Base-by-base conservation (phyloP, 2,888 invertebrate species). In the Tipula unca region DNA sequence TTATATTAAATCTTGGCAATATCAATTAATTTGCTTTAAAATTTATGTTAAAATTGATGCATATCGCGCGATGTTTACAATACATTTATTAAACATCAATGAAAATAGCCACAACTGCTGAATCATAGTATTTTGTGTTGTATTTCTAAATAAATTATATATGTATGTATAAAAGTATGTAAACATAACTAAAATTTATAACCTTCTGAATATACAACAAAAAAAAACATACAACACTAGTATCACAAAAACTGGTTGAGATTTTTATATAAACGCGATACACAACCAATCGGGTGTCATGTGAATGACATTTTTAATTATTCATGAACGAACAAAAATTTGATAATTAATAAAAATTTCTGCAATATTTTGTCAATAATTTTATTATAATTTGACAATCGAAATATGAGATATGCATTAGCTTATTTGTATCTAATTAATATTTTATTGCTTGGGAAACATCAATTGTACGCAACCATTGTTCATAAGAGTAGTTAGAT, bases 271-370 rank as follows among this genome's bases (percentile, higher is more conserved):
- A 39, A 8, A 0, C 39, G 13, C 13, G 10, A 39, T 39, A 39
- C 6, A 48, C 48, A 48, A 17, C 48, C 17, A 48, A 48, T 48
- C 17, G 17, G 17, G 6, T 13, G 69, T 25, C 13, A 69, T 25
- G 69, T 69, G 69, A 69, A 69, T 69, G 69, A 69, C 69, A 69
- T 69, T 69, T 25, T 69, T 69, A 69, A 69, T 69, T 69, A 48
- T 69, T 69, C 69, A 69, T 69, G 25, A 69, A 69, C 13, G 48
- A 10, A 3, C n/a, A 69, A 14, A 69, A 69, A 69, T 69, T 69
- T 69, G 69, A 25, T 2, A 8, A 69, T 48, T 69, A 25, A 69
- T 25, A 25, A 25, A 25, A 20, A n/a, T 3, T 48, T 3, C 48
- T 48, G 48, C 48, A 48, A 48, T 17, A 13, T 48, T 48, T 48